Evolutionary conservation across 1,140 invertebrate genomes (phyloP).

Genomic region (Dendroctonus ponderosae): DNA sequence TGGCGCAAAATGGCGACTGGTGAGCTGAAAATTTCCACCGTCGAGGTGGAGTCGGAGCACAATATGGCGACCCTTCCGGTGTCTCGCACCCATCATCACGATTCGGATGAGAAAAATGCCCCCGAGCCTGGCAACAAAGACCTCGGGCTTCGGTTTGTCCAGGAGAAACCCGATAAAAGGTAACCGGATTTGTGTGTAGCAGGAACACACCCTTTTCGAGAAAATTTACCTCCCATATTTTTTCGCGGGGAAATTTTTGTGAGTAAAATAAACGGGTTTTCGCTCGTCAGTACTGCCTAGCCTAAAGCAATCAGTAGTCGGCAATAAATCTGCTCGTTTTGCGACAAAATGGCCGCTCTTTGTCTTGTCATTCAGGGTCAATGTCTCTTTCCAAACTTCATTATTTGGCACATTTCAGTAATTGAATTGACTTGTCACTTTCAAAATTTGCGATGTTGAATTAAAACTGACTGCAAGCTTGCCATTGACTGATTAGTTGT

Average conservation of each 20-base stretch:
- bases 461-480: no score
- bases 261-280: no score
- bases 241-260: background rate
- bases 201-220: background rate
- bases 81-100: slow-evolving; percentile 45
- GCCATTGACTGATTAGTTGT: no score
- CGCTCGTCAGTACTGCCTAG: no score
- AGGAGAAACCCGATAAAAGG: slow-evolving; percentile 78
- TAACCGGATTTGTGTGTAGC: slow-evolving; percentile 45
- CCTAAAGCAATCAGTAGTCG: no score
- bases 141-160: slow-evolving; percentile 80
- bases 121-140: slow-evolving; percentile 79
- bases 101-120: slow-evolving; percentile 59
- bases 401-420: no score
- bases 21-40: slow-evolving; percentile 82
- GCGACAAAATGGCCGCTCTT: no score
- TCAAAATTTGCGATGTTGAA: no score
- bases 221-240: background rate
- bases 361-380: no score
- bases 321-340: no score
- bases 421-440: no score
- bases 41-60: slow-evolving; percentile 76
- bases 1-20: slow-evolving; percentile 59
- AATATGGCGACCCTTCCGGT: slow-evolving; percentile 84
- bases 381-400: no score